Evolutionary conservation across 1,140 invertebrate species (phyloP).

Genomic region (Drosophila saltans): DNA sequence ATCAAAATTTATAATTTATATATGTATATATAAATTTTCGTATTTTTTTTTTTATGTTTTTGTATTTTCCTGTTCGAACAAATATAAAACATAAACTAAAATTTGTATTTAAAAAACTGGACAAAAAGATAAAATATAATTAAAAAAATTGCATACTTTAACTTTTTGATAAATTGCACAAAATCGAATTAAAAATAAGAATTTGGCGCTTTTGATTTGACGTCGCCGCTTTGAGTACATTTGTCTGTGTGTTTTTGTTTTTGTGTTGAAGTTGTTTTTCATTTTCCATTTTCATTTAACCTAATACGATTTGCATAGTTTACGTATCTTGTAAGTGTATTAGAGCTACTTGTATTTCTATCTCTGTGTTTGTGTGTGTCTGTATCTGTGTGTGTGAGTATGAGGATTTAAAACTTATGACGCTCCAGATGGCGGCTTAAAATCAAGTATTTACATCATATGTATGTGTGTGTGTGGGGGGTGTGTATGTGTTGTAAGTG

Average conservation of each 20-base stretch:
- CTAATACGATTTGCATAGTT: slow-evolving; percentile 62
- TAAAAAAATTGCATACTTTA: slow-evolving; percentile 8
- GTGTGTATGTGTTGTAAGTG: not conserved
- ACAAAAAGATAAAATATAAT: slow-evolving; percentile 24
- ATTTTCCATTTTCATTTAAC: slow-evolving; percentile 14
- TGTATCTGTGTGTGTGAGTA: not conserved
- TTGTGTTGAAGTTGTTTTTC: slow-evolving; percentile 23
- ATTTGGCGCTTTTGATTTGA: slow-evolving; percentile 16
- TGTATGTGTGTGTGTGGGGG: slow-evolving; percentile 8
- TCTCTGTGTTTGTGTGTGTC: not conserved
- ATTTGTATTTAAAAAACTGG: slow-evolving; percentile 24
- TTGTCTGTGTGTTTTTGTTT: slow-evolving; percentile 16
- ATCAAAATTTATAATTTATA: slow-evolving; percentile 28
- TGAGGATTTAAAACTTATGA: slow-evolving; percentile 55
- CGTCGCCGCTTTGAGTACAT: slow-evolving; percentile 20
- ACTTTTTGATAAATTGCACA: slow-evolving; percentile 59
- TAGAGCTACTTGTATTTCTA: slow-evolving; percentile 27
- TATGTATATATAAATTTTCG: slow-evolving; percentile 5
- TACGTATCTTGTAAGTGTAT: slow-evolving; percentile 71
- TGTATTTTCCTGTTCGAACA: slow-evolving; percentile 21
- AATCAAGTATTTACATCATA: slow-evolving; percentile 54
- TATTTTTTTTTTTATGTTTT: not conserved
- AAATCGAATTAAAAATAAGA: slow-evolving; percentile 38
- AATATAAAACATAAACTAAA: slow-evolving; percentile 21
- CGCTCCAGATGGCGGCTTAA: slow-evolving; percentile 27